Percentiles rank a stretch among this genome's conserved stretches.
Evolutionary conservation across 2,888 invertebrate species (phyloP).

Genomic region (Anarsia innoxiella): DNA sequence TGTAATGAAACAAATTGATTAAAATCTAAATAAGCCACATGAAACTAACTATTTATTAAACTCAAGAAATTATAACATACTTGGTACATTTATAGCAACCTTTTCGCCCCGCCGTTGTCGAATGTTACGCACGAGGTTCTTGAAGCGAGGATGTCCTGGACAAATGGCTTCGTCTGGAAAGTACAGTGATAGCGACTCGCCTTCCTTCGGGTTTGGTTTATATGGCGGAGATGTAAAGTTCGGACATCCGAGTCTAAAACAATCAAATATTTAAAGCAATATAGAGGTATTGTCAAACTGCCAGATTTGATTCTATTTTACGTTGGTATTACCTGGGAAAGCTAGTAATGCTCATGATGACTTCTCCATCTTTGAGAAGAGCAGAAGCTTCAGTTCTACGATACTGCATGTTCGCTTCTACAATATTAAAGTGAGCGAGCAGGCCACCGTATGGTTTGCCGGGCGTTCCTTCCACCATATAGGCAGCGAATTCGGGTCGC

Average conservation of each 20-base stretch:
- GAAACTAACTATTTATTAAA: no score
- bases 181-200: constrained; percentile 88
- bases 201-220: constrained; percentile 78
- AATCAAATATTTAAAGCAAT: no score
- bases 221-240: constrained; percentile 89
- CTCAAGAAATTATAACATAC: constrained; percentile 69
- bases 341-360: constrained; percentile 92
- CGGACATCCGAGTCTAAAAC: constrained; percentile 90
- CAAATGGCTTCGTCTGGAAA: constrained; percentile 97
- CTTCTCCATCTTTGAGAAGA: constrained; percentile 85
- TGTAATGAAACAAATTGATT: background rate
- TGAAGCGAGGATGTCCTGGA: constrained; percentile 96
- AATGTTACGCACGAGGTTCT: constrained; percentile 94
- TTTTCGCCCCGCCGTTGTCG: constrained; percentile 93
- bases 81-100: constrained; percentile 96
- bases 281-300: no score
- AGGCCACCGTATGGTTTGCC: constrained; percentile 96
- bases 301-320: no score
- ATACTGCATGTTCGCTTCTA: constrained; percentile 97
- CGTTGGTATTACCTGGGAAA: constrained; percentile 98
- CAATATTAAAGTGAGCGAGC: constrained; percentile 97
- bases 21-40: no score
- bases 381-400: constrained; percentile 89
- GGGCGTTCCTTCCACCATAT: constrained; percentile 99
- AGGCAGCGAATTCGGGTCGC: constrained; percentile 99